These are phyloP conservation scores for Aplysina aerophoba DNA, from an alignment of 37 sponge, comb jelly and placozoan genomes.

Conservation along the genomic window DNA sequence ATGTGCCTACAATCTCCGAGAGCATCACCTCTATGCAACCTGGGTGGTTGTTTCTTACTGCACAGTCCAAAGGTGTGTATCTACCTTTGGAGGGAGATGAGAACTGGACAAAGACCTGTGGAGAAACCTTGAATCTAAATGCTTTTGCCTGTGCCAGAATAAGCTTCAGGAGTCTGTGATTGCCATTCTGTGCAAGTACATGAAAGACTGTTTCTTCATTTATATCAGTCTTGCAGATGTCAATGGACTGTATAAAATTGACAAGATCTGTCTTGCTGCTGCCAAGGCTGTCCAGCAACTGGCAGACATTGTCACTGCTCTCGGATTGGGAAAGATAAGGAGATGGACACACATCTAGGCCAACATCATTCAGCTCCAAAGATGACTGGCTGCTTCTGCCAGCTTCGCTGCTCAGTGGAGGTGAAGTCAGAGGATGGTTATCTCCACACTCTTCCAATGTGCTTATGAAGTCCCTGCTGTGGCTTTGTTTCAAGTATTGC, in stretches of 20 bases:
- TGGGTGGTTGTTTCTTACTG: neutral
- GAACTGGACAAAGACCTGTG: neutral
- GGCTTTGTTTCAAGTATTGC: too few species aligned
- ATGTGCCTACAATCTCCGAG: neutral
- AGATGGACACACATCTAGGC: neutral
- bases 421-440: too few species aligned
- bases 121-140: neutral
- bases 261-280: neutral
- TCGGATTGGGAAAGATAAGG: neutral
- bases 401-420: too few species aligned
- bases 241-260: conserved; percentile 7
- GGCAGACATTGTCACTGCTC: neutral
- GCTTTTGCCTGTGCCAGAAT: conserved; percentile 45
- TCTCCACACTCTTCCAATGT: too few species aligned
- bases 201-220: conserved; percentile 63
- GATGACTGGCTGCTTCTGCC: too few species aligned
- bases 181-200: conserved; percentile 42
- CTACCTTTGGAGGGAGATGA: neutral
- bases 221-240: conserved; percentile 17
- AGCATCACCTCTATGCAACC: conserved; percentile 16
- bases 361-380: too few species aligned
- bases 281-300: neutral
- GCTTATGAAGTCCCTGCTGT: too few species aligned
- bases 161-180: conserved; percentile 37
- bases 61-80: neutral